phyloP scores from a whole-genome alignment of 2,888 invertebrate genomes.

The Alsophila aescularia region DNA sequence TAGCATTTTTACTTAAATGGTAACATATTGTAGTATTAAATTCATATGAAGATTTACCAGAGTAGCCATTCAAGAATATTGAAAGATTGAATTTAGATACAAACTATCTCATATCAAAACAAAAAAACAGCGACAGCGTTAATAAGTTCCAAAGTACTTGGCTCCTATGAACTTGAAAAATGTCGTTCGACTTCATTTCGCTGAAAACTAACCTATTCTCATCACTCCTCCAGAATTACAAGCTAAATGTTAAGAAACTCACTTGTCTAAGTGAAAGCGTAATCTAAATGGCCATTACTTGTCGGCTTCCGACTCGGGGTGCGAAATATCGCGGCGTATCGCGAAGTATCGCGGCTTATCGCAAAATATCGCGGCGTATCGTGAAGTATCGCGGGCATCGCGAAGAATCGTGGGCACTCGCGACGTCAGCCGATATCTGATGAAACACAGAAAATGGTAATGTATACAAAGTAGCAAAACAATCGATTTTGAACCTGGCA shows the following conservation, averaged over 20 bases:
- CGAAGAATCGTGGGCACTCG: background rate
- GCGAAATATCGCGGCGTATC: constrained; percentile 20
- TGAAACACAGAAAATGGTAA: constrained; percentile 24
- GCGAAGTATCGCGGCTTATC: constrained; percentile 17
- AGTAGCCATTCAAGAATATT: no score
- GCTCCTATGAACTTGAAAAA: no score
- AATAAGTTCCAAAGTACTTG: no score
- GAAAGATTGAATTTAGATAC: no score
- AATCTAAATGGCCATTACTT: constrained; percentile 16
- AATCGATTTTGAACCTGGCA: background rate
- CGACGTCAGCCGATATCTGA: constrained; percentile 23
- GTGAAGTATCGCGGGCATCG: constrained; percentile 15
- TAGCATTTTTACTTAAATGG: no score
- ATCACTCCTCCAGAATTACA: no score
- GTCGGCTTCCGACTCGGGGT: constrained; percentile 2
- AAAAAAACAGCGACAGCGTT: no score
- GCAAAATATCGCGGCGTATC: constrained; percentile 17
- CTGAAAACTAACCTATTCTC: no score
- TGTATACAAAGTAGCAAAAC: constrained; percentile 5
- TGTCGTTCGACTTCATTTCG: no score
- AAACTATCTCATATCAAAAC: no score
- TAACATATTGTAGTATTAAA: no score
- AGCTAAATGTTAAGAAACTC: background rate
- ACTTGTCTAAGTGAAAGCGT: constrained; percentile 18
- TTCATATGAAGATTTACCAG: no score